Percentiles rank a stretch among this genome's conserved stretches.
Conservation (phyloP, 2,113 vertebrate genomes). For the Gymnorhina tibicen region DNA sequence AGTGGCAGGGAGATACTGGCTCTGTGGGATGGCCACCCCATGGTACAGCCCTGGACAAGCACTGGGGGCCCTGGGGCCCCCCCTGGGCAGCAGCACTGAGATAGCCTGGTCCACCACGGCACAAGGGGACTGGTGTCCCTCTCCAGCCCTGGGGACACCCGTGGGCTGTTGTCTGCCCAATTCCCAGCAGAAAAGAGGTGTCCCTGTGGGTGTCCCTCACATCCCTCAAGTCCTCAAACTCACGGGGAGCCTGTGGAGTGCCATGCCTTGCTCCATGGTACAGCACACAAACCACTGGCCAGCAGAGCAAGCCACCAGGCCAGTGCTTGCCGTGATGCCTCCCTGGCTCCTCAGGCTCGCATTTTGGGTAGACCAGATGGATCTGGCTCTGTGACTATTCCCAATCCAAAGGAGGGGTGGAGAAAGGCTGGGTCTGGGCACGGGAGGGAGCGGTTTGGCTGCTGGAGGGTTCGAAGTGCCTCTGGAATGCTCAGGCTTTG, state of each 20-base stretch:
- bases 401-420: background rate
- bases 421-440: background rate
- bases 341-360: background rate
- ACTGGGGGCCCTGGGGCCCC: background rate
- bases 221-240: fast-evolving
- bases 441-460: background rate
- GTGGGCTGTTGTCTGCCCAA: background rate
- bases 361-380: background rate
- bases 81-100: background rate
- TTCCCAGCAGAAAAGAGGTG: background rate
- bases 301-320: background rate
- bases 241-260: background rate
- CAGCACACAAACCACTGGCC: background rate
- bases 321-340: background rate
- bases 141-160: background rate
- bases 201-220: background rate
- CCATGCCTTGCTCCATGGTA: background rate
- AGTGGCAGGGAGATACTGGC: fast-evolving
- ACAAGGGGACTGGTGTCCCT: background rate
- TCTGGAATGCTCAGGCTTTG: background rate
- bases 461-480: background rate
- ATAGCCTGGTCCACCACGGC: fast-evolving
- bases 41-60: background rate
- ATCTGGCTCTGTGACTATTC: background rate
- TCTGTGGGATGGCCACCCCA: fast-evolving